Conservation (phyloP, 2,113 vertebrate species). For the Megalops atlanticus region DNA sequence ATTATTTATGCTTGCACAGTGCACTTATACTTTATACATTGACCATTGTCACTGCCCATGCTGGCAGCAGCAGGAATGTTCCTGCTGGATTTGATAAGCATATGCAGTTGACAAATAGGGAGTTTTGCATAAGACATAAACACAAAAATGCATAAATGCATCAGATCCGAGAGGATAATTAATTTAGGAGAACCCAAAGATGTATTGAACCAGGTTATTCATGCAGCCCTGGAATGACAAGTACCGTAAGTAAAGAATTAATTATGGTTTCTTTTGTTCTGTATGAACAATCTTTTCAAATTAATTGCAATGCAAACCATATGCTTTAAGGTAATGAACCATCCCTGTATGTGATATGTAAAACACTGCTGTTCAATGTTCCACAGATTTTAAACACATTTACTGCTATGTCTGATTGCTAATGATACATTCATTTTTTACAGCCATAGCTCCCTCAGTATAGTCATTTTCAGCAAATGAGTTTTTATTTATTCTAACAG, state of each 20-base stretch:
- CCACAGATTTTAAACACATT: conserved; percentile 63
- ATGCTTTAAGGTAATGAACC: conserved; percentile 54
- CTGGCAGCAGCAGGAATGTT: no score
- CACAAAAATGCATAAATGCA: conserved; percentile 46
- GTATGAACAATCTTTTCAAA: conserved; percentile 61
- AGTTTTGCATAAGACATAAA: conserved; percentile 49
- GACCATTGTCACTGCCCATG: no score
- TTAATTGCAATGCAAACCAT: conserved; percentile 48
- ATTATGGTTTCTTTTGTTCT: conserved; percentile 63
- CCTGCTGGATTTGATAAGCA: neutral
- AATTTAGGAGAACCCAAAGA: conserved; percentile 50
- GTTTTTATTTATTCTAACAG: conserved; percentile 52
- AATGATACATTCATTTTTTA: conserved; percentile 60
- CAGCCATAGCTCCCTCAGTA: conserved; percentile 33
- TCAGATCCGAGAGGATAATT: conserved; percentile 63
- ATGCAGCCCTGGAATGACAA: conserved; percentile 64
- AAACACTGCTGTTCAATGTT: conserved; percentile 51
- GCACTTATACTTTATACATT: no score
- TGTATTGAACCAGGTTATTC: conserved; percentile 53
- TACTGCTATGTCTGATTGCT: conserved; percentile 55
- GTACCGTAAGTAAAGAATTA: conserved; percentile 67
- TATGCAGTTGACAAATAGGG: conserved; percentile 29
- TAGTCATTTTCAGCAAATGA: conserved; percentile 45
- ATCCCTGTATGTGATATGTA: conserved; percentile 14
- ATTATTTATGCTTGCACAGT: no score